Evolutionary conservation across 2,888 invertebrate species (phyloP).

Genomic region (Artemia sinica): DNA sequence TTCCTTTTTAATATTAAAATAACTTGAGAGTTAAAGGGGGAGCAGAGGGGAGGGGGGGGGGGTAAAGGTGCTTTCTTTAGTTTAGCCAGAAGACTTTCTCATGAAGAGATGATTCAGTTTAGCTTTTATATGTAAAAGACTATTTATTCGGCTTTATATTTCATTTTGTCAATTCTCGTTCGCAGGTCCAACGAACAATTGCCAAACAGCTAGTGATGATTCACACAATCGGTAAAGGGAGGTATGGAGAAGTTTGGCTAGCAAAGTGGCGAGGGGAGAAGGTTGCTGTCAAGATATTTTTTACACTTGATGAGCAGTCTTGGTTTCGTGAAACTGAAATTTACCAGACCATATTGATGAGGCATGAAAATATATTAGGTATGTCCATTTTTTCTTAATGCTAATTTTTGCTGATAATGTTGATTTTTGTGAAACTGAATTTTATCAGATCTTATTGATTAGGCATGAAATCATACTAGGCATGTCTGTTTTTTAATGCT

Average conservation of each 20-base stretch:
- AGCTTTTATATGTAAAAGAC: no score
- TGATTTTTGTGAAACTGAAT: no score
- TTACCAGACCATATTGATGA: constrained; percentile 52
- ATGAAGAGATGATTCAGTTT: not conserved
- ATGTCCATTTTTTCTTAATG: no score
- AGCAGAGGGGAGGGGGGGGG: no score
- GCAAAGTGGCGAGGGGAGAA: constrained; percentile 68
- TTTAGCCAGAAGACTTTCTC: not conserved
- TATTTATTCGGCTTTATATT: not conserved
- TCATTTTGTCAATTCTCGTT: constrained; percentile 13
- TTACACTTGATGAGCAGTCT: constrained; percentile 77
- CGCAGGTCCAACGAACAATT: constrained; percentile 62
- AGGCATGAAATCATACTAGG: no score
- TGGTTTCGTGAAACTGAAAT: constrained; percentile 88
- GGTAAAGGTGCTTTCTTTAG: constrained; percentile 29
- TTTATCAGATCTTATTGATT: no score
- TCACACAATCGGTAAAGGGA: constrained; percentile 64
- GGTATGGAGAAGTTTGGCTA: constrained; percentile 82
- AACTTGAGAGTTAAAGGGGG: no score
- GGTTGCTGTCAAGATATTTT: constrained; percentile 80
- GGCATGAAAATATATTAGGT: no score
- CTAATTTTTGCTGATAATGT: no score
- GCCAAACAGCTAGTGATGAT: constrained; percentile 78
- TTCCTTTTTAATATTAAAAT: no score
- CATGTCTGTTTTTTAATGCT: no score